Evolutionary conservation across 2,113 vertebrate species (phyloP), one percentile per base, ranked within the genome.

Genomic region (Cephalopterus ornatus): DNA sequence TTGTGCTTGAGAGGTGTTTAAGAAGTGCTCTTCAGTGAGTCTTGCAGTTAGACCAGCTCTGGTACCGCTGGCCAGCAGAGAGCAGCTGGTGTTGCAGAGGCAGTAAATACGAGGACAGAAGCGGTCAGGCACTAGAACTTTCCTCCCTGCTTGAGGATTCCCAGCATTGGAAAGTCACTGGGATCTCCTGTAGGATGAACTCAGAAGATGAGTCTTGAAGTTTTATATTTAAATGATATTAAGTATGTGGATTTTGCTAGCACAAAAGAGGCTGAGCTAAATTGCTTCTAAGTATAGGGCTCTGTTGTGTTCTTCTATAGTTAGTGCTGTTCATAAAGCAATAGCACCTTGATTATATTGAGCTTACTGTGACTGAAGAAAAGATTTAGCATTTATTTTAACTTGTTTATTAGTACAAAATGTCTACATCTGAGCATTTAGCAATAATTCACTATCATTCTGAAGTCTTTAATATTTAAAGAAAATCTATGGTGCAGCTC

Each of bases 271-370:
- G n/a, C 32, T 79, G 66, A 93, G 53, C 42, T 88, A 37, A 93
- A 94, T 75, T 91, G 61, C 44, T 87, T 78, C 75, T 80, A 95
- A 96, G 84, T 94, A 80, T 88, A 96, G 87, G 88, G 35, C 15
- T 91, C 63, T 68, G 62, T 68, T 77, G 50, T 85, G 33, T 78
- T 93, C 52, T 85, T 82, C 56, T 94, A 23, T 65, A 91, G 35
- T 96, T 95, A 80, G 68, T 22, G 27, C 15, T 85, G 42, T 81
- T 97, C 82, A 89, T 85, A 75, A 88, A 89, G 62, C 18, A 88
- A 46, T 52, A 73, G 50, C 50, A 53, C 53, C 61, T 89, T 58
- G 20, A 11, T 50, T 78, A 53, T 17, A 22, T 4, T 71, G 26
- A 71, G 42, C 23, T 75, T 94, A 55, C 41, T 77, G 53, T 68